These are phyloP conservation scores for Drosophila heteroneura DNA, from an alignment of 2,888 invertebrate species.

Conservation along the genomic window DNA sequence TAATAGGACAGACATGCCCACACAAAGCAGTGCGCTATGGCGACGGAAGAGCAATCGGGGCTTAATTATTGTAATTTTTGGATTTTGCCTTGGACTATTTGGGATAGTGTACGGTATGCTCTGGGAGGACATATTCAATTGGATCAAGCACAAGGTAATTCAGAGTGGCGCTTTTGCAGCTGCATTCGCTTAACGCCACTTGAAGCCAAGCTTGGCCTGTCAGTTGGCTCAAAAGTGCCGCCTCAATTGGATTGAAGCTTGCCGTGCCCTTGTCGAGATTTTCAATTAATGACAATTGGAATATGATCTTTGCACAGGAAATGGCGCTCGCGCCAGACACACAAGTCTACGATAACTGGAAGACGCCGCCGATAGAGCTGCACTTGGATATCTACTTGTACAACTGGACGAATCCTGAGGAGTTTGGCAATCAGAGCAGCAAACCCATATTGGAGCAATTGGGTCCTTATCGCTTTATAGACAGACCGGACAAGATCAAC, in stretches of 20 bases:
- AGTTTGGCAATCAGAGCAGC: constrained; percentile 86
- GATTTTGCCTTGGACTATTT: constrained; percentile 76
- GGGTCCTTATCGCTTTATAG: constrained; percentile 89
- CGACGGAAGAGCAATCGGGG: constrained; percentile 70
- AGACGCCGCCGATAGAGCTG: constrained; percentile 88
- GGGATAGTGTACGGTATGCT: constrained; percentile 84
- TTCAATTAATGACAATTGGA: constrained; percentile 69
- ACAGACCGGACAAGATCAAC: constrained; percentile 90
- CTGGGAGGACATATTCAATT: constrained; percentile 84
- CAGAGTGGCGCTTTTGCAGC: constrained; percentile 42
- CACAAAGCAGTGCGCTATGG: constrained; percentile 70
- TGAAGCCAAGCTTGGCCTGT: constrained; percentile 1
- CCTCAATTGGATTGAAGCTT: constrained; percentile 53
- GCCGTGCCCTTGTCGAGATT: constrained; percentile 57
- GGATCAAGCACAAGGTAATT: constrained; percentile 84
- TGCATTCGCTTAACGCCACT: constrained; percentile 62
- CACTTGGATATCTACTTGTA: constrained; percentile 90
- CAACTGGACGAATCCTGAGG: constrained; percentile 93
- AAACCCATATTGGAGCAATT: constrained; percentile 87
- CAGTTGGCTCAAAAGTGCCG: constrained; percentile 62
- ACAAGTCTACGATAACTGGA: constrained; percentile 89
- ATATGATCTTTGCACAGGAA: constrained; percentile 86
- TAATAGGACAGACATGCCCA: constrained; percentile 68
- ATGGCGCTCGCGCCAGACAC: constrained; percentile 88
- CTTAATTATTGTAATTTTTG: constrained; percentile 74